Base-by-base conservation (phyloP, 2,797 vertebrate genomes). In the Carapus acus region DNA sequence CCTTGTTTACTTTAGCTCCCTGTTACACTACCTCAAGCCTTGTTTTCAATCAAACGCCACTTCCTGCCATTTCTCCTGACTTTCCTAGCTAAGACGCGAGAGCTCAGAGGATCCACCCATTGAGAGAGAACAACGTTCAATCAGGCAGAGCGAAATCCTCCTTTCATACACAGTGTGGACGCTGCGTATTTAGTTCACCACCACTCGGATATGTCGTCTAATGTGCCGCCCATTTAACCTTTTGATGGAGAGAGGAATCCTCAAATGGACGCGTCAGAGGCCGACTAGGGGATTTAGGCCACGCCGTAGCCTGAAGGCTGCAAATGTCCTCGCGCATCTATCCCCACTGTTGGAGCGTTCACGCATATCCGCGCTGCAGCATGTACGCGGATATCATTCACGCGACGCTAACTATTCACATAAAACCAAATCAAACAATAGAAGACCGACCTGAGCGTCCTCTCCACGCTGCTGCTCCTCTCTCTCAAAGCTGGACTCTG, bases 201-300 rank as follows among this genome's bases (percentile, higher is more conserved):
- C 56, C 17, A 31, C 46, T 23, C 37, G 23, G 34, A 47, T 59
- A 59, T 46, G 60, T 53, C 29, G 7, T n/a, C 23, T 84, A 81
- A 82, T 37, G 48, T 45, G 83, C 83, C 20, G 34, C 58, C 50
- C 75, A 69, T 79, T 78, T 68, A 74, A 77, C 74, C 17, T 17
- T 69, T 62, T 54, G 70, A 80, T 76, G 56, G 55, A 71, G 43
- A n/a, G n/a, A n/a, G n/a, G n/a, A n/a, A n/a, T n/a, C n/a, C n/a
- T n/a, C n/a, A n/a, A n/a, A n/a, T n/a, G n/a, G 61, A 41, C 65
- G 12, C 11, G 53, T 71, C 45, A 46, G 31, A 59, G 76, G 43
- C 7, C 40, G n/a, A n/a, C n/a, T n/a, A n/a, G n/a, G 38, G 51
- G 76, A 87, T 85, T 78, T 79, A 82, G 85, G 78, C 69, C 84